Evolutionary conservation across 2,113 vertebrate genomes (phyloP), one percentile per base, ranked within the genome.

Genomic region (Micronisus gabar): DNA sequence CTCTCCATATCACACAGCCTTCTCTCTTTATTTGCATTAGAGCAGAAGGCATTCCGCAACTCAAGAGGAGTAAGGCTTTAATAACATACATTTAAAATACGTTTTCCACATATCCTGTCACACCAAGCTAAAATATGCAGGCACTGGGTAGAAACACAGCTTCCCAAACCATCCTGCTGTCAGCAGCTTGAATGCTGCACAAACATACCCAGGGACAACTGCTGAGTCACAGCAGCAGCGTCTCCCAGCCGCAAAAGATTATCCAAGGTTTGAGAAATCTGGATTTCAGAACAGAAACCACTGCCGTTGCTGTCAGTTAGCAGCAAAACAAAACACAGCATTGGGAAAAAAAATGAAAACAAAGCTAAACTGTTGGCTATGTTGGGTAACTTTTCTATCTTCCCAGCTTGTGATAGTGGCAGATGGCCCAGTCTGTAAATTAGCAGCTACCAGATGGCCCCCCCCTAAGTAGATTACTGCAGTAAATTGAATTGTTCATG

Each of bases 351-450:
- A 75, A 25, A 27, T 10, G n/a, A 66, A 95, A 95, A 93, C 83
- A 95, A 93, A 96, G 91, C 93, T 92, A 95, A 96, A 95, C 81
- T 94, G 94, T 94, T 93, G 79, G 83, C 83, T 72, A 1, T 88
- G 83, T 91, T 93, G 95, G 66, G 86, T 95, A 97, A 95, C 94
- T 95, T 95, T 93, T 81, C 94, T 32, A 25, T 93, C 81, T 84
- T 87, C 91, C 87, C 91, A 70, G 95, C 94, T 71, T 96, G 81
- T 65, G 79, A 86, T 3, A 85, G 91, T 82, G 84, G 97, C 97
- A 97, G 96, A 97, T 97, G 96, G 97, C 95, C 95, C 91, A 91
- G 91, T 87, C 89, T 95, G 94, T 82, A 96, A 97, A 97, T 97
- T 96, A 95, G 96, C 94, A 87, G 85, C 95, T 87, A 97, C 93